Evolutionary conservation across 2,888 invertebrate species (phyloP).

Genomic region (Drosophila percnosoma): DNA sequence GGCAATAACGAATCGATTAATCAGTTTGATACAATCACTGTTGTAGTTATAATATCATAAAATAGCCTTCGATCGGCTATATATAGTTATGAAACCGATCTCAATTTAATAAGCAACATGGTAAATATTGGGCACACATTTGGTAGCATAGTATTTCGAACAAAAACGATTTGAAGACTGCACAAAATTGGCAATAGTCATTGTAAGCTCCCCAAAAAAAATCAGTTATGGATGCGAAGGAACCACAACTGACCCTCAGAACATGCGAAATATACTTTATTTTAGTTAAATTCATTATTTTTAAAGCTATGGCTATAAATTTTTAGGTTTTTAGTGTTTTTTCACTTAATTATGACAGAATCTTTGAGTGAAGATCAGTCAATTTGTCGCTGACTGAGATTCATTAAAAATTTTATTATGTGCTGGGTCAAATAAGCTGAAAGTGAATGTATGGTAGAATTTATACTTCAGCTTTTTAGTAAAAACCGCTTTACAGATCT

Average conservation of each 20-base stretch:
- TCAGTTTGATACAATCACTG: slow-evolving; percentile 2
- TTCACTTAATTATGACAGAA: background rate
- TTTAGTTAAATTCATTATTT: background rate
- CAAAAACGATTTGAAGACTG: background rate
- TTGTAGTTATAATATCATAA: background rate
- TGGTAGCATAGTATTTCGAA: background rate
- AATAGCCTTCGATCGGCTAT: background rate
- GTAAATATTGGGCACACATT: background rate
- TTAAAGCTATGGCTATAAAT: background rate
- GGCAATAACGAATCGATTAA: slow-evolving; percentile 15
- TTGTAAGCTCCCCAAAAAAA: background rate
- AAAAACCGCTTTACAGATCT: background rate
- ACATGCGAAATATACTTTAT: background rate
- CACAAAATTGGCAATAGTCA: background rate
- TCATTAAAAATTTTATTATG: background rate
- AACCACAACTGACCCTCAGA: background rate
- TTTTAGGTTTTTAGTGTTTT: background rate
- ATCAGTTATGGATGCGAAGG: background rate
- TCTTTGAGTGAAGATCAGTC: background rate
- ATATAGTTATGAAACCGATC: background rate
- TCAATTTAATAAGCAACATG: background rate
- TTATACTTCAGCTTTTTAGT: background rate
- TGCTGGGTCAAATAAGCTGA: background rate
- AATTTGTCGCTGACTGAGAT: background rate
- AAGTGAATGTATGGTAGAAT: background rate